Conservation (phyloP, 2,797 vertebrate species). For the Falco novaeseelandiae region DNA sequence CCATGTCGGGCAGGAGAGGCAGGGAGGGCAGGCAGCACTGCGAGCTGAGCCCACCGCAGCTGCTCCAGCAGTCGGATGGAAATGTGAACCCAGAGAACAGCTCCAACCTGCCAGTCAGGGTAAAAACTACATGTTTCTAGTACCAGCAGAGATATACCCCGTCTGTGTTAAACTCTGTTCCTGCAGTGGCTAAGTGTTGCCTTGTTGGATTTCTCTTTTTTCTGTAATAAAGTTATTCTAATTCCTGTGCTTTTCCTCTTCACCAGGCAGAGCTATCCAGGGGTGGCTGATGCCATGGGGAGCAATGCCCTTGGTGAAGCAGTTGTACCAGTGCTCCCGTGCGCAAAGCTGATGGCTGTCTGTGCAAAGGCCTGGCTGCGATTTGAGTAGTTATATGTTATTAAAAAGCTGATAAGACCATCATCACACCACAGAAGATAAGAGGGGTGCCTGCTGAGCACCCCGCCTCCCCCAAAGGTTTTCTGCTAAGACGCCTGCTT, state of each 20-base stretch:
- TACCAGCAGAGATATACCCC: neutral
- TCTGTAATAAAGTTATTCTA: neutral
- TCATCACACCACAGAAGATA: fast-evolving
- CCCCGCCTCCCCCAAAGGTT: neutral
- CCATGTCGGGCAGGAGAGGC: fast-evolving
- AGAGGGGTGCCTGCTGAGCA: neutral
- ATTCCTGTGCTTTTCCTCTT: fast-evolving
- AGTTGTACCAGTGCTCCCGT: fast-evolving
- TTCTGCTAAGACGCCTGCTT: neutral
- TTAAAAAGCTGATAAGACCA: neutral
- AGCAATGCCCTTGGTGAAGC: neutral
- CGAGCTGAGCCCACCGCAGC: neutral
- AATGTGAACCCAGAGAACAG: too few relatives aligned
- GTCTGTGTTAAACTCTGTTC: neutral
- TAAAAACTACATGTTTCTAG: fast-evolving
- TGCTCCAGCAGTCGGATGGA: neutral
- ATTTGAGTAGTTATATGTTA: fast-evolving
- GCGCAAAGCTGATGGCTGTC: neutral
- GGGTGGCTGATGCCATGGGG: fast-evolving
- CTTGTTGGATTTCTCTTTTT: neutral
- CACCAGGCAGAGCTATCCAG: fast-evolving
- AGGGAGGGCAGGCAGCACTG: neutral
- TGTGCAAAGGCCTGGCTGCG: neutral
- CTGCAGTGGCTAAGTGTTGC: neutral
- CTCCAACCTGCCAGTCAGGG: neutral